Evolutionary conservation across 2,113 vertebrate species (phyloP), one percentile per base, ranked within the genome.

Genomic region (Isichthys henryi): DNA sequence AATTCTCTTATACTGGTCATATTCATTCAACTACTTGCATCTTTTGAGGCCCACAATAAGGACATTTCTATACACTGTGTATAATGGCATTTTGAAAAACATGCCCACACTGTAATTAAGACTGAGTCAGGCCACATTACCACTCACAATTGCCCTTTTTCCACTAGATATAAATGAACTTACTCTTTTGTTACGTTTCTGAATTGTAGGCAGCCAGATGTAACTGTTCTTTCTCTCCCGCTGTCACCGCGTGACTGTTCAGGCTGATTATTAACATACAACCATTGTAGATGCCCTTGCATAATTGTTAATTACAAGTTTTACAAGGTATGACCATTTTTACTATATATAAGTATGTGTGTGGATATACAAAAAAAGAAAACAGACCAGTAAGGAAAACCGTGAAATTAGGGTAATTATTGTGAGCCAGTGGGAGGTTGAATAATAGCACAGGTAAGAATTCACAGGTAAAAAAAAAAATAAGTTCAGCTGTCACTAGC

Each of bases 261-360:
- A 94, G 94, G 94, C 93, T 95, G 95, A 96, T 95, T 95, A 96
- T 95, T 95, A 95, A 92, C 91, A 91, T 7, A 94, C 94, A 94
- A 94, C 89, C 86, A 95, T 95, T 95, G 95, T 94, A 95, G 94
- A 95, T 93, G 95, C 95, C 94, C 93, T 95, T 93, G 94, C 93
- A 92, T 95, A 95, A 96, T 95, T 95, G 94, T 95, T 95, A 95
- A 96, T 95, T 94, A 95, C 93, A 93, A 94, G 93, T 95, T 95
- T 92, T 92, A 92, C 93, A 94, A 93, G 93, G 94, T 80, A 93
- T 91, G 89, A 93, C 92, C 92, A 93, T 94, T 27, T 49, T 39
- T 88, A 94, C 93, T 91, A 90, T 91, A 95, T 95, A 95, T 95
- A 93, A 23, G 43, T 9, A 48, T 46, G 19, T 46, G n/a, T 31